phyloP scores from a whole-genome alignment of 1,140 invertebrate species.

The Drosophila kohkoa region DNA sequence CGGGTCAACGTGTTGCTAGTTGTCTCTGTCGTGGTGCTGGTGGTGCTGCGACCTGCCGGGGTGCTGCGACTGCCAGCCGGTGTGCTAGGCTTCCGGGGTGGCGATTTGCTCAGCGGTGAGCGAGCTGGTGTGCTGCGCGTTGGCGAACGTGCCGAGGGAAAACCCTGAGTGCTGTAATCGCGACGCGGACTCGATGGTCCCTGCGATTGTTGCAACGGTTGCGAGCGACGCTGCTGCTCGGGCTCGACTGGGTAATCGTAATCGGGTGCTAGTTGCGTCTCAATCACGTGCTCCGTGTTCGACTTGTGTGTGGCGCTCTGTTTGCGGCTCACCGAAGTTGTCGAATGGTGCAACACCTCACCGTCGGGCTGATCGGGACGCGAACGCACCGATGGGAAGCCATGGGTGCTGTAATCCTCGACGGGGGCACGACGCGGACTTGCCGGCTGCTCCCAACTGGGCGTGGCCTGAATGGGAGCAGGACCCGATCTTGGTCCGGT shows the following conservation, averaged over 20 bases:
- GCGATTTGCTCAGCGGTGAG: constrained; percentile 34
- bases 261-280: constrained; percentile 66
- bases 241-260: constrained; percentile 3
- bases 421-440: constrained; percentile 36
- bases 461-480: background rate
- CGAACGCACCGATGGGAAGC: constrained; percentile 63
- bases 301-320: constrained; percentile 60
- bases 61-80: background rate
- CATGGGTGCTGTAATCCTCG: constrained; percentile 64
- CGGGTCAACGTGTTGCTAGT: constrained; percentile 58
- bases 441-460: constrained; percentile 57
- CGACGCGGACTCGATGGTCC: constrained; percentile 51
- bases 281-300: constrained; percentile 70
- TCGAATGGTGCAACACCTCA: constrained; percentile 43
- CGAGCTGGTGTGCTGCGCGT: constrained; percentile 32
- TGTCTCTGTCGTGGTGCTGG: constrained; percentile 34
- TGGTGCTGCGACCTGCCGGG: constrained; percentile 15
- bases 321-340: constrained; percentile 30
- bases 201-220: constrained; percentile 25
- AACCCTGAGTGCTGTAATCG: constrained; percentile 50
- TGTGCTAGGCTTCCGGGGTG: constrained; percentile 52
- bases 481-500: background rate
- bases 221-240: constrained; percentile 24
- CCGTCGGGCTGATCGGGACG: constrained; percentile 61
- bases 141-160: constrained; percentile 47